Evolutionary conservation across 2,113 vertebrate species (phyloP), one percentile per base, ranked within the genome.

Genomic region (Brachirus orientalis): DNA sequence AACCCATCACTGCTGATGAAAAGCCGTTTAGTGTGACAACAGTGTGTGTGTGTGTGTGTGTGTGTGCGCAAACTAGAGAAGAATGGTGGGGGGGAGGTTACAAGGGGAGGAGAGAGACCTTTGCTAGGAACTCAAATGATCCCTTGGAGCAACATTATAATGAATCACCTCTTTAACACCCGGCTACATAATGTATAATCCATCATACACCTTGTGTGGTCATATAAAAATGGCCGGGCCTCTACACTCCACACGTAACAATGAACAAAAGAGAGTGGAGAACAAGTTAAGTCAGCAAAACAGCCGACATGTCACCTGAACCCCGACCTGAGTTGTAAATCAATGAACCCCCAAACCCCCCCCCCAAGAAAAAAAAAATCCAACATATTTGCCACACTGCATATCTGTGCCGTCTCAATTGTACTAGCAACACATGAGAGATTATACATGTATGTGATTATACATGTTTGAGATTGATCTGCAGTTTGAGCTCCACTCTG

Each of bases 1-100:
- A 87, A 87, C 81, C 72, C 70, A 75, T 84, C 57, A 64, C 69
- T 77, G 53, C 70, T 88, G 86, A 88, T 79, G 82, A 87, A 75
- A 70, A 87, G 76, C 58, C 65, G 75, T 87, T 88, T 86, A 88
- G 73, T 58, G 38, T 67, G 68, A 71, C 57, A 61, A 56, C 63
- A 40, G 33, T 52, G 16, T 72, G 52, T 22, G 52, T 10, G 37
- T 10, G 63, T 4, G 41, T 0, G n/a, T 17, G 40, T 12, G 40
- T 43, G 2, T 5, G 40, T 14, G 40, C 4, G 14, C 14, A 14
- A 11, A 43, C 40, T 13, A 14, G 4, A 43, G 40, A 43, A 10
- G 40, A 10, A n/a, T n/a, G 14, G 40, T 11, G 40, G 40, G 5
- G 14, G 40, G 4, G 12, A 12, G 40, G 40, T 41, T 43, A 12